Base-by-base conservation (phyloP, 2,888 invertebrate species). In the Scaptomyza tumidula region DNA sequence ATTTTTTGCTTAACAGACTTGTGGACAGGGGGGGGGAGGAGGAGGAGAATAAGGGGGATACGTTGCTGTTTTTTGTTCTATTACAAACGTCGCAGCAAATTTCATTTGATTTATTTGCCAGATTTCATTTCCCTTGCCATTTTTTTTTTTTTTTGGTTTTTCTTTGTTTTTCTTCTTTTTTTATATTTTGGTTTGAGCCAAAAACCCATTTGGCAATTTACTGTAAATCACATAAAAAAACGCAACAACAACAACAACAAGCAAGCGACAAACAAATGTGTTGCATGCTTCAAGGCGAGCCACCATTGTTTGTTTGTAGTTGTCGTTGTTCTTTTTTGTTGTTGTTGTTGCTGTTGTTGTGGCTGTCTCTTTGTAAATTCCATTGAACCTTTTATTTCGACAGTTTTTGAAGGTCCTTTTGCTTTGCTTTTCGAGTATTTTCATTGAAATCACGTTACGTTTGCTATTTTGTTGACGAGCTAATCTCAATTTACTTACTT, bases 91-190 rank as follows among this genome's bases (percentile, higher is more conserved):
- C 80, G 76, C 83, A 70, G 44, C 82, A 87, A 87, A 87, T 87
- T 87, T 87, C 76, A 85, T 87, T 83, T 83, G 82, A 87, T 83
- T 83, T 83, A 87, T 83, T 83, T 87, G 83, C 80, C 86, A 82
- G 88, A 80, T 85, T 86, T 87, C 82, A 71, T 88, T 85, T 71
- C 86, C 79, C 83, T 71, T 86, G 61, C 55, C 48, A n/a, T 33
- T 33, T 33, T 33, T 33, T 31, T 31, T 54, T 35, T 39, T 39
- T 65, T 29, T n/a, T 50, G n/a, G 48, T 27, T 16, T 39, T 50
- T 46, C 13, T 50, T 27, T 9, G 49, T 29, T 53, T 41, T 14
- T 50, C 39, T 54, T n/a, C 27, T 16, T 50, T 43, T 54, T n/a
- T 31, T 16, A 24, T 46, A 33, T 33, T 50, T 46, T 39, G 37